Evolutionary conservation across 2,797 vertebrate genomes (phyloP), one percentile per base, ranked within the genome.

Genomic region (Fringilla coelebs): DNA sequence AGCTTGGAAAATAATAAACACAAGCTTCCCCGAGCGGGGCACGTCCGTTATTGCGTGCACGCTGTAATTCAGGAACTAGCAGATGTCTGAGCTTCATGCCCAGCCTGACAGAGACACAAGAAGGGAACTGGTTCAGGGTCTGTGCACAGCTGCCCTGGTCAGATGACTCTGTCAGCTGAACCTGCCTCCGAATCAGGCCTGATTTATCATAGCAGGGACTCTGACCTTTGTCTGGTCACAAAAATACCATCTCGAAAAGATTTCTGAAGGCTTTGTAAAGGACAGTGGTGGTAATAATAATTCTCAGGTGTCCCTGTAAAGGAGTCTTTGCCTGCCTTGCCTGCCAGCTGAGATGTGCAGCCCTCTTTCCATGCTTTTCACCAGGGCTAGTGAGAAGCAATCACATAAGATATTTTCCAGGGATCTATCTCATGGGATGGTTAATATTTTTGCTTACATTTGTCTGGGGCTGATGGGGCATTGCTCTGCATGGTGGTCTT

Each of bases 81-180:
- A 98, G 97, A 98, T 98, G 98, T 97, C 98, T 98, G 96, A 98
- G 97, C 98, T 98, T 98, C 88, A 92, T 96, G 96, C 93, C 95
- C 97, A 94, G 96, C 90, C 96, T 76, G 93, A 93, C 88, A 94
- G 94, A 93, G 78, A 82, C 13, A 36, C 55, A 32, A 84, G 94
- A 97, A 95, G 81, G 94, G 96, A 90, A 96, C 95, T 51, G 96
- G 98, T 98, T 98, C 98, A 97, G 98, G 97, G 98, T 98, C 97
- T 96, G 98, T 97, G 96, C 98, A 97, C 98, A 98, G 98, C 98
- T 98, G 98, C 96, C 11, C 89, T 46, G 94, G 91, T 98, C 98
- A 98, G 98, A 98, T 98, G 98, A 98, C 98, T 98, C 74, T 84
- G 95, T 98, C 98, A 98, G 98, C 98, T 97, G 97, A 98, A 97